These are phyloP conservation scores for Prenolepis imparis DNA, from an alignment of 2,888 invertebrate genomes.

Conservation along the genomic window DNA sequence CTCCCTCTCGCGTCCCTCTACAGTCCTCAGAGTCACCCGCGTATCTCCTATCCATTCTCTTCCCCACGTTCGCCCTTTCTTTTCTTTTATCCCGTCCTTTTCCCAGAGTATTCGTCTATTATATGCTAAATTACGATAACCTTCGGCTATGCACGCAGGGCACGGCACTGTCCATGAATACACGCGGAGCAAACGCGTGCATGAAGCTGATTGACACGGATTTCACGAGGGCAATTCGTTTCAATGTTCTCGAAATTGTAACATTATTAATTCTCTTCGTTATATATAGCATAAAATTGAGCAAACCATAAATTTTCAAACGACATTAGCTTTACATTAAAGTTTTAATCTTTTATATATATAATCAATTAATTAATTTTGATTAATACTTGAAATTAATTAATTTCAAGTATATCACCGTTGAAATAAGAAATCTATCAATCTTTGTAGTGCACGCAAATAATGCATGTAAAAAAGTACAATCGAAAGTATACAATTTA, in stretches of 20 bases:
- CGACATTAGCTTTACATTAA: neutral
- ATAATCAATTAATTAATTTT: too few relatives aligned
- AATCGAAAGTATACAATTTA: neutral
- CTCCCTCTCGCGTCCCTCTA: constrained; percentile 53
- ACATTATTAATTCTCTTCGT: constrained; percentile 20
- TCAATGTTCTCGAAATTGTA: neutral
- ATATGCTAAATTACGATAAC: constrained; percentile 75
- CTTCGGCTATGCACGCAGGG: constrained; percentile 67
- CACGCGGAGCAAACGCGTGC: constrained; percentile 33
- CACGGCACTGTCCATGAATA: constrained; percentile 30
- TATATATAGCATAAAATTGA: neutral
- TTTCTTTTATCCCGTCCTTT: constrained; percentile 62
- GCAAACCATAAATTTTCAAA: neutral
- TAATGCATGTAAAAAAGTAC: neutral
- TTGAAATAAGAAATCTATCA: neutral
- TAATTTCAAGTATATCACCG: neutral
- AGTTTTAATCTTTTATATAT: neutral
- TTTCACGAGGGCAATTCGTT: constrained; percentile 26
- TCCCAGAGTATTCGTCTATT: constrained; percentile 72
- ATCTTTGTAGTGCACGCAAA: neutral
- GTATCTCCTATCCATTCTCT: constrained; percentile 45
- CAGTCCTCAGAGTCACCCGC: constrained; percentile 56
- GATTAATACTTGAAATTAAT: too few relatives aligned
- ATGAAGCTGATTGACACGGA: constrained; percentile 38
- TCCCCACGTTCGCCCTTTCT: constrained; percentile 47